Evolutionary conservation across 2,113 vertebrate genomes (phyloP).

Genomic region (Myotis davidii): DNA sequence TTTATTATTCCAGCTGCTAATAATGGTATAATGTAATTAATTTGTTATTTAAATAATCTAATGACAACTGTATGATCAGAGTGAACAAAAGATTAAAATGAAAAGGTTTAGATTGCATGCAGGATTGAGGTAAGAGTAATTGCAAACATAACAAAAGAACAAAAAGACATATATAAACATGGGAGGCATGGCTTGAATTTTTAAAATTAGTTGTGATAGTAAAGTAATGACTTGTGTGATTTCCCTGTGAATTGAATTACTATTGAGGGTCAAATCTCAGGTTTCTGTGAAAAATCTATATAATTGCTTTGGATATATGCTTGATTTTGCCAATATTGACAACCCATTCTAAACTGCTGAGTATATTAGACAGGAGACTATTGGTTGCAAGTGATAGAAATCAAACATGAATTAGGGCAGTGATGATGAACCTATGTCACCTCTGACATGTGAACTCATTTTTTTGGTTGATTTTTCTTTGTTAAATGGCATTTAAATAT

Average conservation of each 20-base stretch:
- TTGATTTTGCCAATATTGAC: background rate
- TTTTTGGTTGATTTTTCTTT: too few species aligned
- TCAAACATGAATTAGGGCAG: background rate
- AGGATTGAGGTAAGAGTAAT: background rate
- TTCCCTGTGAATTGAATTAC: background rate
- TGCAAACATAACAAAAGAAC: background rate
- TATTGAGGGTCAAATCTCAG: background rate
- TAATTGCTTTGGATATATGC: background rate
- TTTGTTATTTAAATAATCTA: background rate
- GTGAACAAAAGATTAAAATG: background rate
- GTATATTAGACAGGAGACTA: background rate
- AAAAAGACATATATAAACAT: background rate
- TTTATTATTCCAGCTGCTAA: background rate
- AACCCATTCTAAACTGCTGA: background rate
- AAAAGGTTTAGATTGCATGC: background rate
- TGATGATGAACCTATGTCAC: too few species aligned
- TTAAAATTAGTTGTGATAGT: background rate
- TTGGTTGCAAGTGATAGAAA: background rate
- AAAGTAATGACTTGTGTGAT: background rate
- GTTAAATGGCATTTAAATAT: too few species aligned
- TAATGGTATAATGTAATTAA: background rate
- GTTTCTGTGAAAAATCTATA: constrained; percentile 1
- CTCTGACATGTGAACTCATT: too few species aligned
- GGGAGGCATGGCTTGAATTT: background rate
- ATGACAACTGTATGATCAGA: background rate